Evolutionary conservation across 2,113 vertebrate genomes (phyloP).

Genomic region (Gallinago undulata): DNA sequence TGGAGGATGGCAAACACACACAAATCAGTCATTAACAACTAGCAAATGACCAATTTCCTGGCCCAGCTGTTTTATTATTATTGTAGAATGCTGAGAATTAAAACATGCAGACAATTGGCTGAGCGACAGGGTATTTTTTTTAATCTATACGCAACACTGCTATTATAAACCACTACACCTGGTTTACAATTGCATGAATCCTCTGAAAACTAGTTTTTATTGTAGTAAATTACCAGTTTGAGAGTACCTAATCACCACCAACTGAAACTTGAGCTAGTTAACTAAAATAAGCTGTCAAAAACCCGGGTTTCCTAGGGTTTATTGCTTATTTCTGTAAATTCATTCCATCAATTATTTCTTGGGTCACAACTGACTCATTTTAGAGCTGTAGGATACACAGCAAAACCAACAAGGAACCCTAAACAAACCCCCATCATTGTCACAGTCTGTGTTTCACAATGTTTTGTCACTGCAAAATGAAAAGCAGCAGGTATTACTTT

Average conservation of each 20-base stretch:
- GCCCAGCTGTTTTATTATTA: conserved; percentile 69
- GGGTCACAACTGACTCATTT: conserved; percentile 33
- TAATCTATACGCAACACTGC: conserved; percentile 62
- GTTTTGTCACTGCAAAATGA: conserved; percentile 22
- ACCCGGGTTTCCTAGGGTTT: conserved; percentile 39
- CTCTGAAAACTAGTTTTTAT: conserved; percentile 68
- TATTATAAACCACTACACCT: conserved; percentile 64
- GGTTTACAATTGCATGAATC: conserved; percentile 65
- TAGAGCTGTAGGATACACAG: not conserved
- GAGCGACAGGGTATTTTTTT: conserved; percentile 59
- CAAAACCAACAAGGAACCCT: not conserved
- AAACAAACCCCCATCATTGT: not conserved
- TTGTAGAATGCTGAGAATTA: conserved; percentile 53
- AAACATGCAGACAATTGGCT: conserved; percentile 48
- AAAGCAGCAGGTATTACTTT: conserved; percentile 18
- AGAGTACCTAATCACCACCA: conserved; percentile 71
- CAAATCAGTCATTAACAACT: conserved; percentile 59
- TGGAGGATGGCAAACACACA: conserved; percentile 39
- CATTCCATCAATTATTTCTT: conserved; percentile 11
- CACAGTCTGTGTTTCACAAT: not conserved
- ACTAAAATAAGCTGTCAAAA: conserved; percentile 62
- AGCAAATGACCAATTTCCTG: conserved; percentile 70
- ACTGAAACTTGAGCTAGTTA: conserved; percentile 64
- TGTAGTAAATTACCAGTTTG: conserved; percentile 67
- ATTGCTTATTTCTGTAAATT: conserved; percentile 56